Conservation (phyloP, 1,140 invertebrate species). For the Probaryconus sp. region DNA sequence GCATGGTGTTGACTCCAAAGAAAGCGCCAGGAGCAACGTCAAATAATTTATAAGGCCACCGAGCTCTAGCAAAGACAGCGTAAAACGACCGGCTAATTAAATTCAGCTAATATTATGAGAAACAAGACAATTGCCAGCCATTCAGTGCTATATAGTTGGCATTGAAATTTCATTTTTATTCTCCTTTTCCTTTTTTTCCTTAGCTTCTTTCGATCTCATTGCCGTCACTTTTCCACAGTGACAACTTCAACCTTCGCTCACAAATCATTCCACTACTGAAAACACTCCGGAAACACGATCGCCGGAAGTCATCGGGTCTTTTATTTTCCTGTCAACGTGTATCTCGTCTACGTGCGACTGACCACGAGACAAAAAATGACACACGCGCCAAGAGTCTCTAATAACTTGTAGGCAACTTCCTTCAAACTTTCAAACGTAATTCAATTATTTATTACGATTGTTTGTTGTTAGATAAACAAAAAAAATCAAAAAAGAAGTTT, state of each 20-base stretch:
- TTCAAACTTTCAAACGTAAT: neutral
- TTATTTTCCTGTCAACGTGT: constrained; percentile 45
- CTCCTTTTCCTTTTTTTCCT: too few relatives aligned
- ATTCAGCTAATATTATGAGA: constrained; percentile 32
- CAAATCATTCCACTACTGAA: too few relatives aligned
- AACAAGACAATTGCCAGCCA: constrained; percentile 31
- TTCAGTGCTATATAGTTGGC: too few relatives aligned
- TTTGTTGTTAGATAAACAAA: too few relatives aligned
- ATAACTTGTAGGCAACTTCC: constrained; percentile 17
- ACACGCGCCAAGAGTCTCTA: constrained; percentile 34
- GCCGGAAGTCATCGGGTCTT: constrained; percentile 52
- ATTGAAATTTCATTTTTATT: too few relatives aligned
- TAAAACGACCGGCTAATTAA: constrained; percentile 39
- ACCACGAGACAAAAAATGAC: constrained; percentile 26
- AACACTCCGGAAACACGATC: constrained; percentile 59
- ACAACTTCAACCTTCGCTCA: too few relatives aligned
- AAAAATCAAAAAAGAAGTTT: too few relatives aligned
- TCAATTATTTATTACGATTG: neutral
- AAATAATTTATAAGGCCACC: constrained; percentile 52
- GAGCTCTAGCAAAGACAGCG: constrained; percentile 14
- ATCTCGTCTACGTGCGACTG: constrained; percentile 15
- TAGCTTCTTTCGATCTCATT: too few relatives aligned
- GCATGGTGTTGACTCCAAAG: constrained; percentile 32
- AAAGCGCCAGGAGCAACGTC: constrained; percentile 28
- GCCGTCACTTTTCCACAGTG: too few relatives aligned